Evolutionary conservation across 1,140 invertebrate genomes (phyloP).

Genomic region (Pogonomyrmex barbatus): DNA sequence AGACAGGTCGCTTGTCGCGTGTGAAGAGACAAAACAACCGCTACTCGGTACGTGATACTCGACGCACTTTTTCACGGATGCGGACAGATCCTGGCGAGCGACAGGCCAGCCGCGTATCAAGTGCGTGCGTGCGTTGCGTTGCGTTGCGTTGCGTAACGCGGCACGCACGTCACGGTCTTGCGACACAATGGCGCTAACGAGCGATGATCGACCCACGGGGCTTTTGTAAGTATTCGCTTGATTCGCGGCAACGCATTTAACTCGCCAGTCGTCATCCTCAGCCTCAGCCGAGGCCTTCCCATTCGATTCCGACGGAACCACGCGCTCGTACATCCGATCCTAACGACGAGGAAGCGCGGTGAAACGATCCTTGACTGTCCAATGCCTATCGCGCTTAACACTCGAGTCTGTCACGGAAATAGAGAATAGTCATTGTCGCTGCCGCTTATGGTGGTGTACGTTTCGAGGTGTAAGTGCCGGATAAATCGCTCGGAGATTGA

Average conservation of each 20-base stretch:
- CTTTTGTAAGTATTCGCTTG: slow-evolving; percentile 50
- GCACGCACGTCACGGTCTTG: slow-evolving; percentile 37
- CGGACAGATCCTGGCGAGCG: slow-evolving; percentile 63
- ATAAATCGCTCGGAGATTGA: background rate
- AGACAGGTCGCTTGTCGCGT: background rate
- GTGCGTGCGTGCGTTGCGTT: slow-evolving; percentile 59
- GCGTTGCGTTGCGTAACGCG: slow-evolving; percentile 67
- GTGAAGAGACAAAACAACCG: slow-evolving; percentile 50
- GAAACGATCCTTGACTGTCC: slow-evolving; percentile 40
- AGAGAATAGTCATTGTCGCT: slow-evolving; percentile 23
- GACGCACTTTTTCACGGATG: slow-evolving; percentile 62
- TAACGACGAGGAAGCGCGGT: slow-evolving; percentile 33
- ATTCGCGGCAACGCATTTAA: slow-evolving; percentile 60
- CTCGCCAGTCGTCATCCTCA: slow-evolving; percentile 27
- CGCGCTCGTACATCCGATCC: slow-evolving; percentile 15
- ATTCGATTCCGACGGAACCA: slow-evolving; percentile 32
- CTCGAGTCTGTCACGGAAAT: background rate
- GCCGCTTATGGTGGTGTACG: slow-evolving; percentile 11
- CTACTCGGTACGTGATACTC: slow-evolving; percentile 58
- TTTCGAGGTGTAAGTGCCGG: background rate
- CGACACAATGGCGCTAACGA: slow-evolving; percentile 72
- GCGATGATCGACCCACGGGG: slow-evolving; percentile 65
- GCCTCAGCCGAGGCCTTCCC: slow-evolving; percentile 5
- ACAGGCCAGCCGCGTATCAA: slow-evolving; percentile 67
- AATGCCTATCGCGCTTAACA: slow-evolving; percentile 3